Percentiles rank a stretch among this genome's conserved stretches.
Evolutionary conservation across 2,888 invertebrate genomes (phyloP).

Genomic region (Cataglyphis livida): DNA sequence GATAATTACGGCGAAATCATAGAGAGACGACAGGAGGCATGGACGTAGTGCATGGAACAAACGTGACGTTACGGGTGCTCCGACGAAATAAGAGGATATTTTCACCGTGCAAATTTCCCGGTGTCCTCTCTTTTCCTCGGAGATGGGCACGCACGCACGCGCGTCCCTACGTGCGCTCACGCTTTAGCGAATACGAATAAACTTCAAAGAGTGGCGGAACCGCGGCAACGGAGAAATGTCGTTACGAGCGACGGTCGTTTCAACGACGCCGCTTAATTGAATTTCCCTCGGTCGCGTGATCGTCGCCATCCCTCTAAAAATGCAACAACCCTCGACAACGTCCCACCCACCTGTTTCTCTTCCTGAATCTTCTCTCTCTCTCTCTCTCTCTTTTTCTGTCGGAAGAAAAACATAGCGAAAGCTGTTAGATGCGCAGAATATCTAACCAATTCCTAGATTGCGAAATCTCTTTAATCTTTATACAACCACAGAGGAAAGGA

Average conservation of each 20-base stretch:
- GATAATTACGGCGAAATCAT: slow-evolving; percentile 40
- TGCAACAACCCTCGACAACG: slow-evolving; percentile 44
- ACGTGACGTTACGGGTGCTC: slow-evolving; percentile 44
- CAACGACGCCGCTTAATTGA: slow-evolving; percentile 56
- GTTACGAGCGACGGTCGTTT: slow-evolving; percentile 47
- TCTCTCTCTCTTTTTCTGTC: not conserved
- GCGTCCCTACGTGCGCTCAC: slow-evolving; percentile 30
- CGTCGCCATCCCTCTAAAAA: slow-evolving; percentile 53
- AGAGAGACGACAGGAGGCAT: slow-evolving; percentile 46
- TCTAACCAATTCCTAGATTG: slow-evolving; percentile 2
- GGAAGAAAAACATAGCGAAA: slow-evolving; percentile 9
- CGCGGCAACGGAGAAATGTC: slow-evolving; percentile 54
- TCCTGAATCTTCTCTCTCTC: slow-evolving; percentile 8
- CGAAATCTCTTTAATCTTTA: slow-evolving; percentile 21
- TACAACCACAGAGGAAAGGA: not conserved
- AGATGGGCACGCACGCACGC: slow-evolving; percentile 18
- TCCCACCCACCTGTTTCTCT: slow-evolving; percentile 50
- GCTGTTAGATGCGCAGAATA: slow-evolving; percentile 2
- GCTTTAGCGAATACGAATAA: slow-evolving; percentile 64
- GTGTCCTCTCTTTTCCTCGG: slow-evolving; percentile 15
- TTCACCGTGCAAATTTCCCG: slow-evolving; percentile 48
- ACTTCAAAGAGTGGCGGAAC: slow-evolving; percentile 64
- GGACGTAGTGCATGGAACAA: slow-evolving; percentile 61
- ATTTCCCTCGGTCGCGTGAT: slow-evolving; percentile 56
- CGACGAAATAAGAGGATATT: slow-evolving; percentile 42